A percentile compares a stretch with the other conserved stretches of the same genome.
phyloP scores from a whole-genome alignment of 2,113 vertebrate genomes.

The Ornithorhynchus anatinus region DNA sequence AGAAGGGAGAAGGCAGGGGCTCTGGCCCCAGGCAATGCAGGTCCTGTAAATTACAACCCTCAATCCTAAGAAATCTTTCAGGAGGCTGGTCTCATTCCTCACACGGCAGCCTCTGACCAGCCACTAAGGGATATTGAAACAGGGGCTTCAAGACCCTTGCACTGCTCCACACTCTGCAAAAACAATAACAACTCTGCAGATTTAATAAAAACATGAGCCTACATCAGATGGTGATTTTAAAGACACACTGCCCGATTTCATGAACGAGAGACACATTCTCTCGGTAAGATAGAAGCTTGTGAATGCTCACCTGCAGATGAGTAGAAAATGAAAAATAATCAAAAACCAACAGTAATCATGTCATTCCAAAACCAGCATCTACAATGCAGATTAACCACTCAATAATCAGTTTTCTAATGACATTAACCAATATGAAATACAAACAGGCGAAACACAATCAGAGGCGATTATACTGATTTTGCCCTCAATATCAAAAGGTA shows the following conservation, averaged over 20 bases:
- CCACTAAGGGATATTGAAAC: background rate
- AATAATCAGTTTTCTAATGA: constrained; percentile 54
- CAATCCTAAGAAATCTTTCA: background rate
- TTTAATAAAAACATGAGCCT: background rate
- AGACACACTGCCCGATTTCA: constrained; percentile 8
- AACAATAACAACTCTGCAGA: background rate
- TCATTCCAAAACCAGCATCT: constrained; percentile 32
- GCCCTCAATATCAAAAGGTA: constrained; percentile 56
- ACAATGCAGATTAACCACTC: constrained; percentile 58
- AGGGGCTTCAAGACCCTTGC: background rate
- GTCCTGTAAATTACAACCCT: background rate
- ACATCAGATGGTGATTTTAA: constrained; percentile 4
- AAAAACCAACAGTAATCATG: constrained; percentile 51
- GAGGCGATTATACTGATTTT: constrained; percentile 62
- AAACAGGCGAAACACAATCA: constrained; percentile 54
- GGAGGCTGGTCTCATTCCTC: background rate
- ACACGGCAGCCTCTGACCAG: background rate
- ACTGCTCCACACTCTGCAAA: background rate
- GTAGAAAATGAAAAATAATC: constrained; percentile 55
- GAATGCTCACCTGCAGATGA: constrained; percentile 42
- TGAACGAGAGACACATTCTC: constrained; percentile 33
- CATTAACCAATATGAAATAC: constrained; percentile 55
- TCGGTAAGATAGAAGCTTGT: constrained; percentile 33
- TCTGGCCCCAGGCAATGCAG: background rate
- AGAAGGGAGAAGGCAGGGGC: too few relatives aligned